These are phyloP conservation scores for Asarcornis scutulata DNA, from an alignment of 2,113 vertebrate species.

Conservation along the genomic window DNA sequence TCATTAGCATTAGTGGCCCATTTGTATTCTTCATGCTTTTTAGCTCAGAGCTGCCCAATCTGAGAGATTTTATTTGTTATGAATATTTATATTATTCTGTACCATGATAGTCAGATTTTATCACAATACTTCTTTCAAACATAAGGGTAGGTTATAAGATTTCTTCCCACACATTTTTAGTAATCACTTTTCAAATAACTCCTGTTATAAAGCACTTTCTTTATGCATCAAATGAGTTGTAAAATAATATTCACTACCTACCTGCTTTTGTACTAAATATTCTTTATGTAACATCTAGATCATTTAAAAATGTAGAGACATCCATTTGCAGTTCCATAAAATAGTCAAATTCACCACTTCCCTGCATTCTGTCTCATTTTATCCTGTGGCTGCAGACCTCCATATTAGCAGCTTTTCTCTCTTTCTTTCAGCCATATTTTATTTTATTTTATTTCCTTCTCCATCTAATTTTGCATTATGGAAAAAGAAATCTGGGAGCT, in stretches of 20 bases:
- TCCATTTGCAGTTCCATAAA: neutral
- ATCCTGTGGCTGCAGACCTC: neutral
- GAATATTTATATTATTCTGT: constrained; percentile 50
- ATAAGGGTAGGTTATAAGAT: neutral
- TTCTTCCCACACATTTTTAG: neutral
- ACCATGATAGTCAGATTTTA: neutral
- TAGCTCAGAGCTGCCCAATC: constrained; percentile 21
- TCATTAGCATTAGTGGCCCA: constrained; percentile 20
- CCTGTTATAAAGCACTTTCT: neutral
- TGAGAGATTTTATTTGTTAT: constrained; percentile 14
- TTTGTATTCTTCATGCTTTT: constrained; percentile 29
- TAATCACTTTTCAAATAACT: constrained; percentile 8
- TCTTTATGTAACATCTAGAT: neutral
- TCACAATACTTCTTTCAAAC: neutral
- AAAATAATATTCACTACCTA: constrained; percentile 32
- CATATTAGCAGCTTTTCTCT: neutral
- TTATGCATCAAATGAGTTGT: neutral
- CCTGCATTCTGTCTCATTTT: constrained; percentile 25
- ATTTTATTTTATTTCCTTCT: neutral
- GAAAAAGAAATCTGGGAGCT: neutral
- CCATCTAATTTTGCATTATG: constrained; percentile 21
- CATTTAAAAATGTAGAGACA: neutral
- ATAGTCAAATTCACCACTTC: neutral
- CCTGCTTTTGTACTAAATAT: constrained; percentile 39
- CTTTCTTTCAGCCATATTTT: neutral